Evolutionary conservation across 2,888 invertebrate species (phyloP).

Genomic region (Xestia c-nigrum): DNA sequence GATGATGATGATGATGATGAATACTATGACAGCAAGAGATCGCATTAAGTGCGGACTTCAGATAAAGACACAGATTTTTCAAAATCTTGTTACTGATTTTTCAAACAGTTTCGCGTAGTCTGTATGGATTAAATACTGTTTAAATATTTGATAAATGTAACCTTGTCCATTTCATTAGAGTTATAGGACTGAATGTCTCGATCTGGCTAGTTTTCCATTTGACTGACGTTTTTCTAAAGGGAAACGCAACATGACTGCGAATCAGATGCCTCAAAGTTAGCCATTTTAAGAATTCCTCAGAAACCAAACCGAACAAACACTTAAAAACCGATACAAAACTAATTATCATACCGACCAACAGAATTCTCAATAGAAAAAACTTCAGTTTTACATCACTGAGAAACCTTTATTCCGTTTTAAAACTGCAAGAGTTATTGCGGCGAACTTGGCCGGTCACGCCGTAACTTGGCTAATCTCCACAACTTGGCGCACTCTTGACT

Average conservation of each 20-base stretch:
- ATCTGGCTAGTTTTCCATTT: not conserved
- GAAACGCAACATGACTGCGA: not conserved
- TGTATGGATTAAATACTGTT: not conserved
- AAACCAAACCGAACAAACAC: not conserved
- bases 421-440: conserved; percentile 41
- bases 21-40: not conserved
- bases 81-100: not conserved
- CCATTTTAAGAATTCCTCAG: not conserved
- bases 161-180: not conserved
- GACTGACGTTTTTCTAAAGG: not conserved
- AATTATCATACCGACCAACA: conserved; percentile 16
- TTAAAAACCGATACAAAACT: conserved; percentile 22
- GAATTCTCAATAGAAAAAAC: conserved; percentile 34
- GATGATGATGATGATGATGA: too few relatives aligned
- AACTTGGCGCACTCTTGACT: conserved; percentile 33
- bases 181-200: not conserved
- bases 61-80: not conserved
- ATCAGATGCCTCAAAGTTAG: not conserved
- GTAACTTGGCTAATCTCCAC: conserved; percentile 52
- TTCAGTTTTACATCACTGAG: conserved; percentile 34
- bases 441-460: conserved; percentile 28
- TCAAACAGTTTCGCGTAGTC: not conserved
- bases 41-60: not conserved
- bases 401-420: conserved; percentile 32
- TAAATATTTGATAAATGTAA: not conserved